These are phyloP conservation scores for Poicephalus gulielmi DNA, from an alignment of 2,113 vertebrate species.

Conservation along the genomic window DNA sequence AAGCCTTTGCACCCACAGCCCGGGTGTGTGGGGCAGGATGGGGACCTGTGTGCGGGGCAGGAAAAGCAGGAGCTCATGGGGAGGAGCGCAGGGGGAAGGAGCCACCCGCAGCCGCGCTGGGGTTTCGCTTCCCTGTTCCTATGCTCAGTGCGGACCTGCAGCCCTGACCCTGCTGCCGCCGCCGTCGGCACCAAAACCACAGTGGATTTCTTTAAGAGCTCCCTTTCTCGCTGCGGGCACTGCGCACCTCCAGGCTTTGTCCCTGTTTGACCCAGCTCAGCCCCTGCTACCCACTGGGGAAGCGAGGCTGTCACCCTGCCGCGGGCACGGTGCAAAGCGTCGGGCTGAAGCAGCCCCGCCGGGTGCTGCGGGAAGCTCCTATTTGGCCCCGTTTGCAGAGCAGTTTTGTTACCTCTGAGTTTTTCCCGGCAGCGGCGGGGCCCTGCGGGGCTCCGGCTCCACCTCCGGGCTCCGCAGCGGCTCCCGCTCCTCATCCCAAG, in stretches of 20 bases:
- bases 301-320: not conserved
- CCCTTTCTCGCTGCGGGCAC: not conserved
- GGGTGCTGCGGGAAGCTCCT: not conserved
- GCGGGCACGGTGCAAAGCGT: fast-evolving
- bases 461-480: fast-evolving
- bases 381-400: not conserved
- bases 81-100: not conserved
- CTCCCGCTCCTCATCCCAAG: not conserved
- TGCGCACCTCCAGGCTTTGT: fast-evolving
- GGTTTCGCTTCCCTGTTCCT: not conserved
- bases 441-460: not conserved
- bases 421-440: not conserved
- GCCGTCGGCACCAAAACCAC: not conserved
- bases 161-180: not conserved
- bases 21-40: fast-evolving
- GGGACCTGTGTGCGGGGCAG: fast-evolving
- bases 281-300: fast-evolving
- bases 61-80: not conserved
- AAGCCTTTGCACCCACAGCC: not conserved
- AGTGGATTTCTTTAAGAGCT: fast-evolving
- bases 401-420: not conserved
- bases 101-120: fast-evolving
- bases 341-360: not conserved
- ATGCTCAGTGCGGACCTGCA: not conserved
- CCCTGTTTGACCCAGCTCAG: not conserved